Base-by-base conservation (phyloP, 1,140 invertebrate species). In the Trissolcus basalis region DNA sequence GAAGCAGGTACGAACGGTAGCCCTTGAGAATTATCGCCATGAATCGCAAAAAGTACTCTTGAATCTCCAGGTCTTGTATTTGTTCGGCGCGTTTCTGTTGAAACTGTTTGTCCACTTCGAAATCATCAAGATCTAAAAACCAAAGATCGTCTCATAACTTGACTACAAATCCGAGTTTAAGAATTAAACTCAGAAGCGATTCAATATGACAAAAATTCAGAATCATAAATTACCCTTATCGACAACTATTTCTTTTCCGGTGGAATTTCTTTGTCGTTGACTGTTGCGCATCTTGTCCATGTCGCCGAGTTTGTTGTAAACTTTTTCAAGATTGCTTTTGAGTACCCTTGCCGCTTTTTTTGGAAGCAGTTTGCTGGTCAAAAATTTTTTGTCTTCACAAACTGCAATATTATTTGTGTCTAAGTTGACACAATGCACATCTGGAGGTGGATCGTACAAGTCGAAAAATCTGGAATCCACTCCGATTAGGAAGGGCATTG, bases 401-500 rank as follows among this genome's bases (percentile, higher is more conserved):
- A 94, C 93, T 43, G 94, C 94, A 60, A 96, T 94, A 77, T 96
- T 97, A 82, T 97, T 97, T 6, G 98, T 99, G 84, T 99, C 98
- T 78, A 99, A 90, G 91, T 99, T 98, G 14, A 99, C 94, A 89
- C 98, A 99, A 50, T 95, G 97, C 0, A 99, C 97, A 89, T 99
- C 98, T 9, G 92, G 89, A 15, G 98, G 98, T 33, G 96, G 97
- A 83, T 99, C 97, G 84, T 97, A 98, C 3, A 99, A 88, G 86
- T 99, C 98, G 87, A 99, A 99, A 90, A 99, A 99, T 59, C 97
- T 91, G 8, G 97, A 97, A 85, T 97, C 96, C 4, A 97, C 96
- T 49, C 98, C 98, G 80, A 99, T 97, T 59, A 99, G 91, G 88
- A 98, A 99, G 6, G 98, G 98, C 76, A 98, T 89, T 0, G 98